phyloP scores from a whole-genome alignment of 2,888 invertebrate genomes.

The Neocrepidodera transversa region DNA sequence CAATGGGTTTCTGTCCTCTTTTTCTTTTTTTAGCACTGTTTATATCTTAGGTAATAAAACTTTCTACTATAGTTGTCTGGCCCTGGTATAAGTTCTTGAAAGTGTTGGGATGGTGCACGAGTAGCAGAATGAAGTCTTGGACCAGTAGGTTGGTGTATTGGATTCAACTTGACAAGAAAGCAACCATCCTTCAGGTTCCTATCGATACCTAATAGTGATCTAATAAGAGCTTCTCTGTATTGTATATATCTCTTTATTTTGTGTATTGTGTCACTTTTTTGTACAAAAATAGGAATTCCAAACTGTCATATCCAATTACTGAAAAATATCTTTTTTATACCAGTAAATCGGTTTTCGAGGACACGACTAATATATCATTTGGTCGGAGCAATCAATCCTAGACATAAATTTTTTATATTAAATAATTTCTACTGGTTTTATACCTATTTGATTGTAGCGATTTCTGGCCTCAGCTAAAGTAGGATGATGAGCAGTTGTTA shows the following conservation, averaged over 20 bases:
- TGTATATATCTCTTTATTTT: no score
- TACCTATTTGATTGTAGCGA: neutral
- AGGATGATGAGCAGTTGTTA: slow-evolving; percentile 21
- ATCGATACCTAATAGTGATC: slow-evolving; percentile 3
- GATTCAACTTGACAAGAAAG: slow-evolving; percentile 2
- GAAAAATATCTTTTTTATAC: slow-evolving; percentile 8
- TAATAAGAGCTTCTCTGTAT: no score
- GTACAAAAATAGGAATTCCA: slow-evolving; percentile 4
- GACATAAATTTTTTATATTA: slow-evolving; percentile 14
- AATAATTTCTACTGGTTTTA: slow-evolving; percentile 5
- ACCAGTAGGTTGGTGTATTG: no score
- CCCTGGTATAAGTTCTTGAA: no score
- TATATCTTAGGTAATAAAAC: no score
- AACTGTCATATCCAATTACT: slow-evolving; percentile 2
- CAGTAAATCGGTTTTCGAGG: neutral
- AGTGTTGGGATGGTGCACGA: no score
- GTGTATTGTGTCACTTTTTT: no score
- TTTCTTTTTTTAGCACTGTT: no score
- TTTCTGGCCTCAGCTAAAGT: neutral
- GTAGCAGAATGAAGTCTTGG: no score
- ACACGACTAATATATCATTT: slow-evolving; percentile 2
- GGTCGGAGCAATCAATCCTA: slow-evolving; percentile 1
- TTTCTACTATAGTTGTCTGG: no score
- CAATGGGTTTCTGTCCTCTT: no score
- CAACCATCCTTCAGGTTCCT: slow-evolving; percentile 4